Base-by-base conservation (phyloP, 2,113 vertebrate genomes). In the Chionis minor region DNA sequence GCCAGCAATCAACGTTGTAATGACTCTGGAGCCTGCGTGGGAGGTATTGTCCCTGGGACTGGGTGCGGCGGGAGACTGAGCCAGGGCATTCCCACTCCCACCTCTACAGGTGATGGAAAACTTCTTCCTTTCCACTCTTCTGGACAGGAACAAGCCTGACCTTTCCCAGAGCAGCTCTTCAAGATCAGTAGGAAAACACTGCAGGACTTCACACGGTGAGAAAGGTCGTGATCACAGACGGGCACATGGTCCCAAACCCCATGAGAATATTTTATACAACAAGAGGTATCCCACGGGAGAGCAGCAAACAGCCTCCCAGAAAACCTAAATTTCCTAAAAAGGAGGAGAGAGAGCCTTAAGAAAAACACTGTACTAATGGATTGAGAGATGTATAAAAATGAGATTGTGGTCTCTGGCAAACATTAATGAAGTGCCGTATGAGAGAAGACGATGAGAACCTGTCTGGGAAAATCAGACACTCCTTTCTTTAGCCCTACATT, bases 11-110 rank as follows among this genome's bases (percentile, higher is more conserved):
- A 67, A 33, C 56, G 0, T 23, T 9, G 44, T 35, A 35, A 73
- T 54, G 84, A 61, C 84, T 83, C 59, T 10, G 35, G 81, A 89
- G 91, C 20, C 70, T 61, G 86, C 0, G 95, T 96, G 92, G 97
- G 95, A 95, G 84, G 66, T 5, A 17, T 38, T 55, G 62, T 79
- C 77, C 92, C 62, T 35, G 47, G 86, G 62, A 81, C 49, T 73
- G 92, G 95, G 96, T 92, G 95, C 4, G 91, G 42, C 66, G 55
- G 84, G 28, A 96, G 81, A 51, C 40, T 82, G 90, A 77, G 65
- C 35, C 5, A 2, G 20, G 89, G 32, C 9, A 1, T 90, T 95
- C 92, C 90, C 81, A 67, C 55, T 94, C 95, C 92, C 78, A 90
- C 87, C 55, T 92, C 74, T 14, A 54, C 88, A 70, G 84, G 84